Conservation (phyloP, 2,113 vertebrate genomes). For the Anolis sagrei region DNA sequence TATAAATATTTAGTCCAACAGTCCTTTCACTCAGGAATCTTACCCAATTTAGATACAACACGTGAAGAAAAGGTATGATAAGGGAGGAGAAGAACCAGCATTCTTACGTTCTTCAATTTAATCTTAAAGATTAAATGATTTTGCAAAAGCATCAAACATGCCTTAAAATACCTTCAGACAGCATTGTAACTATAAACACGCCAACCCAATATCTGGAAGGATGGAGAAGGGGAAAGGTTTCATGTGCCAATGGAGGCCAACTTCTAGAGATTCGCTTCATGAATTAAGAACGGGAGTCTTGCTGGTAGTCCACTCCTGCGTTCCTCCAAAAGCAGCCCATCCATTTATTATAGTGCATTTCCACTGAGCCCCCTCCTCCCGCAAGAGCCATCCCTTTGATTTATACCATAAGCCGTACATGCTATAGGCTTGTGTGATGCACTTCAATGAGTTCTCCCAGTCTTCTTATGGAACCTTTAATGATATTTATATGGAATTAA, state of each 20-base stretch:
- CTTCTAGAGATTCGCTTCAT: conserved; percentile 6
- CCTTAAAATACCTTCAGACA: conserved; percentile 24
- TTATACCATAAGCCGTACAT: not conserved
- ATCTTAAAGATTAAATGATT: conserved; percentile 2
- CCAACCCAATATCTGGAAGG: conserved; percentile 35
- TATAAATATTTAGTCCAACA: no score
- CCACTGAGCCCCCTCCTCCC: conserved; percentile 11
- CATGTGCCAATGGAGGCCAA: not conserved
- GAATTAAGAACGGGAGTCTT: conserved; percentile 17
- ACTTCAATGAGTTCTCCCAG: not conserved
- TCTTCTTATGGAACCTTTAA: not conserved
- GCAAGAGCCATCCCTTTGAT: not conserved
- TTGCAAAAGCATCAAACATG: conserved; percentile 22
- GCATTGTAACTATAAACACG: not conserved
- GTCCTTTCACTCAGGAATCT: no score
- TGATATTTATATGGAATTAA: conserved; percentile 38
- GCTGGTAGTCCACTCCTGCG: not conserved
- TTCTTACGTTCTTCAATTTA: not conserved
- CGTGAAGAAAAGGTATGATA: no score
- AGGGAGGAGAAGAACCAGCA: no score
- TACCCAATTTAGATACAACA: no score
- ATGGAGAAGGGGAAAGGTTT: not conserved
- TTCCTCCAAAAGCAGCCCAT: not conserved
- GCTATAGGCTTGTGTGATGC: not conserved
- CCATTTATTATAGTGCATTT: conserved; percentile 13